phyloP scores from a whole-genome alignment of 2,113 vertebrate genomes.

The Xiphophorus couchianus region DNA sequence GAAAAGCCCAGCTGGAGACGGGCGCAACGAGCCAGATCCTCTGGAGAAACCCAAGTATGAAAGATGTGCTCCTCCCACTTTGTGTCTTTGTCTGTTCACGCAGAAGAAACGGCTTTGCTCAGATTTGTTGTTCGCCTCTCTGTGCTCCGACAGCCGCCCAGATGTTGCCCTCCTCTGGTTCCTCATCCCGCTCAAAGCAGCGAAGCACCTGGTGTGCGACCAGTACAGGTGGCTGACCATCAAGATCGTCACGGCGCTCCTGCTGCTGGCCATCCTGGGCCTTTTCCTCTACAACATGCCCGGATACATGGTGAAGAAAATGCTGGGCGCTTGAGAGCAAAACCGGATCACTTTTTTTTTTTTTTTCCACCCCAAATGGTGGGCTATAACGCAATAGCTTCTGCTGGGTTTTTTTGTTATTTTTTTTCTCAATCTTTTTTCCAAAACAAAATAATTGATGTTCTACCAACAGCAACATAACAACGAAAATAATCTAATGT shows the following conservation, averaged over 20 bases:
- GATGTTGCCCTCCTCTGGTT: slow-evolving; percentile 97
- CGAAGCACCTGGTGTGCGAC: slow-evolving; percentile 91
- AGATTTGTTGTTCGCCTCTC: neutral
- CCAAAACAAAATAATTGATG: neutral
- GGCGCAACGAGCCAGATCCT: slow-evolving; percentile 94
- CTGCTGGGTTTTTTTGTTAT: neutral
- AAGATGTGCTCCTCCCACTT: slow-evolving; percentile 2
- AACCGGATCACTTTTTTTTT: neutral
- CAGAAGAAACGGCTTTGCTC: neutral
- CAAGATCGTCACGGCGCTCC: slow-evolving; percentile 88
- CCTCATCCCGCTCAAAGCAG: slow-evolving; percentile 93
- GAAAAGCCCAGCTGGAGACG: slow-evolving; percentile 92
- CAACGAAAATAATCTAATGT: neutral
- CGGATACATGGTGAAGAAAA: slow-evolving; percentile 96
- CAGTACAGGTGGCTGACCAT: slow-evolving; percentile 97
- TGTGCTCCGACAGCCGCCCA: slow-evolving; percentile 84
- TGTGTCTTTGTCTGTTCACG: neutral
- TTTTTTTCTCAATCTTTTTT: slow-evolving; percentile 17
- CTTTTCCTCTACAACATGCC: slow-evolving; percentile 96
- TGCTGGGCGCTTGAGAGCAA: slow-evolving; percentile 75
- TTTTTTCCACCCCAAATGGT: neutral
- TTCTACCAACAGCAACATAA: neutral
- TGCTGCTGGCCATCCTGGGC: slow-evolving; percentile 87
- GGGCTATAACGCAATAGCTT: slow-evolving; percentile 10
- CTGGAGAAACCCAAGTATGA: slow-evolving; percentile 98